Evolutionary conservation across 2,888 invertebrate genomes (phyloP).

Genomic region (Tetropium fuscum): DNA sequence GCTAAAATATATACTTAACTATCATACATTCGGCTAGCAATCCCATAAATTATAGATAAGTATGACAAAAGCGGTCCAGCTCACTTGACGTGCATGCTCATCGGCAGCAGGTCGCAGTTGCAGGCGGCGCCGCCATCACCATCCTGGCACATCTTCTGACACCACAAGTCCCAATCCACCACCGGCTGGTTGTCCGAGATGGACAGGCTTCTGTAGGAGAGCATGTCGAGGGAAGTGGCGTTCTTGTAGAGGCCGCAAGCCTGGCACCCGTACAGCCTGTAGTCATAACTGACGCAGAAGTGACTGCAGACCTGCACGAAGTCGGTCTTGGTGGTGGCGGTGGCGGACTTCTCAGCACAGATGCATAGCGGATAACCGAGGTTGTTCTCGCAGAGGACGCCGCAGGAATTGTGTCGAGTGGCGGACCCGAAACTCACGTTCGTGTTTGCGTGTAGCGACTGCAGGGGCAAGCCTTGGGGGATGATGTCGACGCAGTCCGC

Average conservation of each 20-base stretch:
- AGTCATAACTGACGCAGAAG: slow-evolving; percentile 66
- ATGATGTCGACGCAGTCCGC: slow-evolving; percentile 67
- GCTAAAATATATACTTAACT: slow-evolving; percentile 8
- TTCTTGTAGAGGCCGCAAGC: not conserved
- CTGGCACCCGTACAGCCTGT: slow-evolving; percentile 62
- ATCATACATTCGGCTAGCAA: slow-evolving; percentile 3
- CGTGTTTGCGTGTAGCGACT: slow-evolving; percentile 32
- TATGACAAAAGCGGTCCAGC: not conserved
- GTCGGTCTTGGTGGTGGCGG: slow-evolving; percentile 49
- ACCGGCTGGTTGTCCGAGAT: slow-evolving; percentile 3
- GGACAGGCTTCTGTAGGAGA: not conserved
- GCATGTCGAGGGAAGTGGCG: slow-evolving; percentile 24
- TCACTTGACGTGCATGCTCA: slow-evolving; percentile 50
- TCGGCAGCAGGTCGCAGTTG: slow-evolving; percentile 79
- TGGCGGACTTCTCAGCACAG: slow-evolving; percentile 56
- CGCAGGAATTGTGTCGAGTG: slow-evolving; percentile 70
- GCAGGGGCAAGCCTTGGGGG: slow-evolving; percentile 65
- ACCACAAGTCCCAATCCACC: slow-evolving; percentile 74
- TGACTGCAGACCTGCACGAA: slow-evolving; percentile 68
- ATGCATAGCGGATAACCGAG: slow-evolving; percentile 73
- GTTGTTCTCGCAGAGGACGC: slow-evolving; percentile 71
- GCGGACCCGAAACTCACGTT: slow-evolving; percentile 48
- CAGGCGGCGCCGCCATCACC: slow-evolving; percentile 83
- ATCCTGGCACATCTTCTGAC: slow-evolving; percentile 73
- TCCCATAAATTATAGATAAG: not conserved